Conservation (phyloP, 2,113 vertebrate species). For the Toxotes jaculatrix region DNA sequence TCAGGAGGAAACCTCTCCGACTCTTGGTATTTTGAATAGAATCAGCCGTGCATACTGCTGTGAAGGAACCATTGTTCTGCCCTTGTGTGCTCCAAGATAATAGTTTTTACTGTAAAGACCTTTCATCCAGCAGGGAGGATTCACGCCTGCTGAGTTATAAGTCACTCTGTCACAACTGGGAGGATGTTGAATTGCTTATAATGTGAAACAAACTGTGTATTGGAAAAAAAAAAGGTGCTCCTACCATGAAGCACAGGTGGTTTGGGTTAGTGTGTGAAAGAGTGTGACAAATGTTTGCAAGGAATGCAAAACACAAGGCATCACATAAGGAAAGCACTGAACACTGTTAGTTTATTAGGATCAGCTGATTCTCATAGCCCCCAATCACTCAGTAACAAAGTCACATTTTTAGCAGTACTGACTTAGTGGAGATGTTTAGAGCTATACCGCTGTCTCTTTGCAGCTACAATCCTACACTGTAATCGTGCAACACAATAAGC, state of each 20-base stretch:
- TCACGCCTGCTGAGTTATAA: slow-evolving; percentile 17
- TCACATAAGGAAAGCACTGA: not conserved
- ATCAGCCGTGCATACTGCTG: slow-evolving; percentile 52
- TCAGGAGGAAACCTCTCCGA: slow-evolving; percentile 39
- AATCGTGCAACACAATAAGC: slow-evolving; percentile 6
- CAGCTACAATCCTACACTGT: slow-evolving; percentile 5
- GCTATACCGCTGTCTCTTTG: not conserved
- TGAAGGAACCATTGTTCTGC: slow-evolving; percentile 63
- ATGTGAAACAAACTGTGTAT: slow-evolving; percentile 36
- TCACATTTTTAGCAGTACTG: not conserved
- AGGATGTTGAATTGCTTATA: not conserved
- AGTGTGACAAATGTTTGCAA: slow-evolving; percentile 46
- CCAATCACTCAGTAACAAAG: slow-evolving; percentile 25
- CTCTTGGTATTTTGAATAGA: slow-evolving; percentile 48
- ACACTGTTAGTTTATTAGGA: slow-evolving; percentile 17
- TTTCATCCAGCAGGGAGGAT: slow-evolving; percentile 51
- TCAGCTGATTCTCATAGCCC: slow-evolving; percentile 46
- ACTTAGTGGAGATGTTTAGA: slow-evolving; percentile 9
- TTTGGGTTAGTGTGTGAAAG: slow-evolving; percentile 46
- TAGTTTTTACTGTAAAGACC: slow-evolving; percentile 53
- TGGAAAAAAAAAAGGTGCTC: slow-evolving; percentile 21
- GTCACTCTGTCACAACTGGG: slow-evolving; percentile 15
- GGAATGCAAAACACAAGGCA: slow-evolving; percentile 32
- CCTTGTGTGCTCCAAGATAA: slow-evolving; percentile 60
- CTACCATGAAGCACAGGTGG: slow-evolving; percentile 39